Evolutionary conservation across 2,797 vertebrate species (phyloP).

Genomic region (Rhyacichthys aspro): DNA sequence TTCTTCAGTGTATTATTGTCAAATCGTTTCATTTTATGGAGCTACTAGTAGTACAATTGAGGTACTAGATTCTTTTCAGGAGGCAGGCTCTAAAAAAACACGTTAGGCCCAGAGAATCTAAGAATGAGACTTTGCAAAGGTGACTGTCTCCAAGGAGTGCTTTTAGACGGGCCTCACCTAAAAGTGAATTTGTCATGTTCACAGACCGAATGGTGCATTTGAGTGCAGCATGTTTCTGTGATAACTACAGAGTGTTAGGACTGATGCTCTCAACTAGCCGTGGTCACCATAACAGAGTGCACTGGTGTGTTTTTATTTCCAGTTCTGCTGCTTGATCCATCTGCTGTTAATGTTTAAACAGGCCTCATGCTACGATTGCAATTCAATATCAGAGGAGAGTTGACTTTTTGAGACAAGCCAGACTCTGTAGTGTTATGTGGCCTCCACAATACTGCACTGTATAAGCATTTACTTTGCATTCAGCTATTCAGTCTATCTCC

Average conservation of each 20-base stretch:
- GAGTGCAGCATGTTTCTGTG: conserved; percentile 21
- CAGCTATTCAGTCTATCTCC: conserved; percentile 29
- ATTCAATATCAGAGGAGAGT: not conserved
- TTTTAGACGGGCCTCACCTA: conserved; percentile 31
- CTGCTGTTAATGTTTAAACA: conserved; percentile 48
- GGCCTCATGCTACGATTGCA: conserved; percentile 2
- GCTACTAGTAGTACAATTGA: not conserved
- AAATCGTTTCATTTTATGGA: not conserved
- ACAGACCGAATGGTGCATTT: conserved; percentile 26
- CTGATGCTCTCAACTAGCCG: conserved; percentile 10
- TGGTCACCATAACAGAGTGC: not conserved
- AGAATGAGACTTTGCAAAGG: conserved; percentile 13
- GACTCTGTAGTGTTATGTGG: not conserved
- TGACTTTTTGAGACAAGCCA: conserved; percentile 28
- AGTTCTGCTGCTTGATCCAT: conserved; percentile 43
- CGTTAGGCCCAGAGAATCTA: not conserved
- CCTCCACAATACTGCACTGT: conserved; percentile 15
- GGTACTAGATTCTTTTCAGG: not conserved
- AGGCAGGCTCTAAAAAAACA: conserved; percentile 2
- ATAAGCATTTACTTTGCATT: conserved; percentile 58
- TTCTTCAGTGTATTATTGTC: no score
- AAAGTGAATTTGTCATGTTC: conserved; percentile 45
- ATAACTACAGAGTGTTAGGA: conserved; percentile 13
- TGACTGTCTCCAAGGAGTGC: conserved; percentile 31
- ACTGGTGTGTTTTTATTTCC: not conserved